Percentiles rank a stretch among this genome's conserved stretches.
phyloP scores from a whole-genome alignment of 2,888 invertebrate genomes.

The Glaucopsyche alexis region DNA sequence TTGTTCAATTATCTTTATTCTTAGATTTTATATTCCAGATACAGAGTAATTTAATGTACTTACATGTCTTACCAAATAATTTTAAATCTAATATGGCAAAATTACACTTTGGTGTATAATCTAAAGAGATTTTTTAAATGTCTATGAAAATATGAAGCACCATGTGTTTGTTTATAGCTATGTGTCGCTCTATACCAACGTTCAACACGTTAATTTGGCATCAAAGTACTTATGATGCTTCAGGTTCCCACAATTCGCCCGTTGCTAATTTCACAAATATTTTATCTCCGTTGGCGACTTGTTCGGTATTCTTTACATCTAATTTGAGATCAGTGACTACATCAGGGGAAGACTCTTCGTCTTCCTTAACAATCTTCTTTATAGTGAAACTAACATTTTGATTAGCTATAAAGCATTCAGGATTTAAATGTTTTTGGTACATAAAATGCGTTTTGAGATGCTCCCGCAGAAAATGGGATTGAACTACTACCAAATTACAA shows the following conservation, averaged over 20 bases:
- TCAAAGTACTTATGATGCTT: constrained; percentile 34
- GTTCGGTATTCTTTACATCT: constrained; percentile 52
- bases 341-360: constrained; percentile 45
- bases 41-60: neutral
- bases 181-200: neutral
- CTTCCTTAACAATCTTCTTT: constrained; percentile 64
- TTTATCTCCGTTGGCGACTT: constrained; percentile 58
- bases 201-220: neutral
- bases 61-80: constrained; percentile 19
- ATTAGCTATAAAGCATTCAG: constrained; percentile 82
- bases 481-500: constrained; percentile 90
- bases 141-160: neutral
- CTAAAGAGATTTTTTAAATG: constrained; percentile 54
- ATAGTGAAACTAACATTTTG: constrained; percentile 80
- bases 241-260: constrained; percentile 54
- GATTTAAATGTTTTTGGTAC: constrained; percentile 74
- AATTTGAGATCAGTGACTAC: constrained; percentile 60
- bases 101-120: constrained; percentile 73
- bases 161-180: neutral
- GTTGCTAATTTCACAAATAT: constrained; percentile 68
- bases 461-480: constrained; percentile 86
- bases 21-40: constrained; percentile 3
- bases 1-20: neutral
- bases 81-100: constrained; percentile 75
- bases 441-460: constrained; percentile 89